These are phyloP conservation scores for Uria lomvia DNA, from an alignment of 2,113 vertebrate species.

Conservation along the genomic window DNA sequence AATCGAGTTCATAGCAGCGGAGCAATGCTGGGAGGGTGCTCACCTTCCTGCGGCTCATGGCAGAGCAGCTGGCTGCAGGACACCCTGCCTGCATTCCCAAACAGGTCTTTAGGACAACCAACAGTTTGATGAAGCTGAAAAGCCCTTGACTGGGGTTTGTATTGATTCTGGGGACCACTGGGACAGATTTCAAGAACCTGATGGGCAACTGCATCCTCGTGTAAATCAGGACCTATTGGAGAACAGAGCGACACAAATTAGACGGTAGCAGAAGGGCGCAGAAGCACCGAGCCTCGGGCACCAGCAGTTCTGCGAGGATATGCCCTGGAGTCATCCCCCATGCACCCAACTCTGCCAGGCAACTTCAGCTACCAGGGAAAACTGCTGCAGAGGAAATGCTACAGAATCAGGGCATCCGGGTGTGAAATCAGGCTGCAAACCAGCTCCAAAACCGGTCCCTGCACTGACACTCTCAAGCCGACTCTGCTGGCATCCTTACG, in stretches of 20 bases:
- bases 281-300: rapidly evolving
- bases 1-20: neutral
- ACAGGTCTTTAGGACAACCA: neutral
- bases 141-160: neutral
- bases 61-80: neutral
- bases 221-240: neutral
- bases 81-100: neutral
- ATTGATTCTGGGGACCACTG: neutral
- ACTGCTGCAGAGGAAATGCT: neutral
- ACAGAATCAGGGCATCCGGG: neutral
- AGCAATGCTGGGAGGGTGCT: neutral
- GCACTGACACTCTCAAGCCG: neutral
- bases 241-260: neutral
- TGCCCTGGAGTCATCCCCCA: neutral
- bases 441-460: neutral
- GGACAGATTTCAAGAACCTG: neutral
- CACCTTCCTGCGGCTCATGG: neutral
- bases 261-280: neutral
- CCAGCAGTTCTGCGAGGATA: neutral
- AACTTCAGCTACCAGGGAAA: neutral
- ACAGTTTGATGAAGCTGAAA: neutral
- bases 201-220: neutral
- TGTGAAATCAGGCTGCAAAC: neutral
- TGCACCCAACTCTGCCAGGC: neutral
- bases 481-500: neutral